A percentile compares a stretch with the other conserved stretches of the same genome.
phyloP scores from a whole-genome alignment of 2,888 invertebrate genomes.

The Strigamia maritima region DNA sequence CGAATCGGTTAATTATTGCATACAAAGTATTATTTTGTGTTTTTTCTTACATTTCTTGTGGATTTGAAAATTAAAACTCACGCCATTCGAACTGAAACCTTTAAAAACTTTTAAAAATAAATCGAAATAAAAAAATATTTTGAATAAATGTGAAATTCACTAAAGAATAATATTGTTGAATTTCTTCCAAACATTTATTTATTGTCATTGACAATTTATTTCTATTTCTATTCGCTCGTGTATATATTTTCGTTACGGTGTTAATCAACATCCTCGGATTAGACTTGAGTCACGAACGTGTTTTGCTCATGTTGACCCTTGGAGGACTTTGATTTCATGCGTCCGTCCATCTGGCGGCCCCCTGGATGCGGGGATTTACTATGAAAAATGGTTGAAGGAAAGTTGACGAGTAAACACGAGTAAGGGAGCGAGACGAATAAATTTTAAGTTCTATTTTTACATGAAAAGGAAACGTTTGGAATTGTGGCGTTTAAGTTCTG shows the following conservation, averaged over 20 bases:
- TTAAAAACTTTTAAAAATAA: no score
- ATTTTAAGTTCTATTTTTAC: conserved; percentile 8
- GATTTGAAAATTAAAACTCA: not conserved
- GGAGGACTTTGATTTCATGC: conserved; percentile 1
- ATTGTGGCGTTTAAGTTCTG: not conserved
- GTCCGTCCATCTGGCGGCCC: not conserved
- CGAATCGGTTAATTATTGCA: conserved; percentile 1
- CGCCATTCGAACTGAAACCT: no score
- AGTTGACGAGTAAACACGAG: not conserved
- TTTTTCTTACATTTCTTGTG: not conserved
- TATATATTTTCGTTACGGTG: not conserved
- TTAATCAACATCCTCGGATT: not conserved
- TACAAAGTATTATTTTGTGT: not conserved
- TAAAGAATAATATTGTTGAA: no score
- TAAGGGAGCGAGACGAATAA: not conserved
- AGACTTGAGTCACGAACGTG: not conserved
- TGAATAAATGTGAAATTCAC: no score
- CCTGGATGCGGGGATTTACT: not conserved
- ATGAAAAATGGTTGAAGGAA: not conserved
- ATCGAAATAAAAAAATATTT: no score
- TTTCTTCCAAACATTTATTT: no score
- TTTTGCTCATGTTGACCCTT: not conserved
- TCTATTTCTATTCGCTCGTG: not conserved
- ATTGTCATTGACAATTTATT: no score
- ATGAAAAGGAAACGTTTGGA: not conserved